Evolutionary conservation across 2,888 invertebrate genomes (phyloP), one percentile per base, ranked within the genome.

Genomic region (Willowsia nigromaculata): DNA sequence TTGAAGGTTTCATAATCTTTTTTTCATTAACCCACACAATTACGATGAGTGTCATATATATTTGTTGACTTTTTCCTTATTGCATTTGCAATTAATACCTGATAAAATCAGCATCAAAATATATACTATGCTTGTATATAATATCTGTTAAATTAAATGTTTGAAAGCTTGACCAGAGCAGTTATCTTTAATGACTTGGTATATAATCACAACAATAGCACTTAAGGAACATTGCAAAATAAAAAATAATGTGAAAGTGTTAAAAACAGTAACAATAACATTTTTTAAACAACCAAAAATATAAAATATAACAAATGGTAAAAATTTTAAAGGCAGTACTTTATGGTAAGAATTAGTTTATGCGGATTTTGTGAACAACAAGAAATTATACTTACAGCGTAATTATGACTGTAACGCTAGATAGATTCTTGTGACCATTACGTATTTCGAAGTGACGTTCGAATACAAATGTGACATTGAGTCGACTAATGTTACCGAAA

Each of bases 111-210:
- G 25, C 43, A 71, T 5, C 13, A 71, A 40, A 43, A 71, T 43
- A 71, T 71, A 71, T 37, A 40, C 9, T 71, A 40, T 62, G 27
- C 27, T 33, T 5, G 40, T 33, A 15, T 71, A 37, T 71, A 0
- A 27, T n/a, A 15, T 71, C 15, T 71, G 71, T 43, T 40, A 18
- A 18, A 71, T 37, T 0, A 33, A 33, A 65, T 43, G 22, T 7
- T 37, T 71, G 25, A 53, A 56, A 56, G 56, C 56, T 33, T 80
- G 80, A 80, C 80, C 80, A 80, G 80, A 80, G 33, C 33, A 47
- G 43, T 30, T 47, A 76, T 53, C 15, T 33, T 30, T 5, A 50
- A 76, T 59, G 56, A 80, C 80, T 80, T 37, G 1, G 37, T 53
- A 11, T 56, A 53, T 40, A 56, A 80, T 80, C 80, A 80, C 80